Percentiles rank a stretch among this genome's conserved stretches.
These are phyloP conservation scores for Atrichornis clamosus DNA, from an alignment of 2,113 vertebrate species.

Conservation along the genomic window DNA sequence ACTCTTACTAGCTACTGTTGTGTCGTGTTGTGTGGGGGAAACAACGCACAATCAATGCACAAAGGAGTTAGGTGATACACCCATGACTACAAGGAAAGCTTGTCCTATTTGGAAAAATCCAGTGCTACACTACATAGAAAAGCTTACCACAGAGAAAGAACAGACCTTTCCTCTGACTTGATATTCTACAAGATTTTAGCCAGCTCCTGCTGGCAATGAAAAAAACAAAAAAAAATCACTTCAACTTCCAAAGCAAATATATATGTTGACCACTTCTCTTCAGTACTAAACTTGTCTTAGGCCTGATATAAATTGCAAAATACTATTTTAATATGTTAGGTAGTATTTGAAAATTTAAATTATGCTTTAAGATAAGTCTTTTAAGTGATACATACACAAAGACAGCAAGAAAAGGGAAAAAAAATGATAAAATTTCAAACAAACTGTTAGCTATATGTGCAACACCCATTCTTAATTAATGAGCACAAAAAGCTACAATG, in stretches of 20 bases:
- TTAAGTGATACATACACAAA: not conserved
- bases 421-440: not conserved
- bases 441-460: not conserved
- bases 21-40: not conserved
- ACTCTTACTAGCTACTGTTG: not conserved
- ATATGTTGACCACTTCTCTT: not conserved
- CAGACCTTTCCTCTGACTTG: not conserved
- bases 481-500: not conserved
- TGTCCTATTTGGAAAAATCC: not conserved
- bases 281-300: not conserved
- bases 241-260: not conserved
- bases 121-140: not conserved
- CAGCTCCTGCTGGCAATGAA: not conserved
- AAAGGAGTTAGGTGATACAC: not conserved
- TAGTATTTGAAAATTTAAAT: not conserved
- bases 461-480: not conserved
- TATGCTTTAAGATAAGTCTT: not conserved
- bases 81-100: not conserved
- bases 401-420: not conserved
- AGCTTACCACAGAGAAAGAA: not conserved
- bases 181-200: not conserved
- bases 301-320: not conserved
- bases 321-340: not conserved
- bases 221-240: not conserved
- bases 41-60: not conserved